Evolutionary conservation across 1,140 invertebrate species (phyloP).

Genomic region (Pomacea maculata): DNA sequence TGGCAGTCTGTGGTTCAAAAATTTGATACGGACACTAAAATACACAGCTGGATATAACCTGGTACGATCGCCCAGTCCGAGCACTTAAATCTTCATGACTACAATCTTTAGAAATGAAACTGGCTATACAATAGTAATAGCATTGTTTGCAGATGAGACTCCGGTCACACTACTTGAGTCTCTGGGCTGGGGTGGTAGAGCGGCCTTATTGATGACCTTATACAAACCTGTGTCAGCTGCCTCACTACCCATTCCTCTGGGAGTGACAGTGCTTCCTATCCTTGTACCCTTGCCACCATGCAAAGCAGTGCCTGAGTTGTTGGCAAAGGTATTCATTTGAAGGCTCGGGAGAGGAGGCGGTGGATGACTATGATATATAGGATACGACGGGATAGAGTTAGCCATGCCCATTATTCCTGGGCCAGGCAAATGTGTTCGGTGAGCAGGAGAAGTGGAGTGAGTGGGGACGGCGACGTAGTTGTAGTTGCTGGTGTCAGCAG

Average conservation of each 20-base stretch:
- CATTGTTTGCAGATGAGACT: constrained; percentile 15
- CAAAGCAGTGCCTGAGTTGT: constrained; percentile 2
- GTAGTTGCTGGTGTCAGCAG: constrained; percentile 27
- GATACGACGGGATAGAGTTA: constrained; percentile 6
- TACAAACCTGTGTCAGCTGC: constrained; percentile 24
- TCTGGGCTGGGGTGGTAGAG: background rate
- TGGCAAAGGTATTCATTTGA: constrained; percentile 27
- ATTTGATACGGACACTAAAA: background rate
- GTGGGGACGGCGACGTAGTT: constrained; percentile 39
- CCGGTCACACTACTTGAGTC: constrained; percentile 1
- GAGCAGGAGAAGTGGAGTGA: constrained; percentile 35
- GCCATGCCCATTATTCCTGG: too few species aligned
- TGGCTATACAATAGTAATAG: constrained; percentile 32
- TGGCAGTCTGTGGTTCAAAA: background rate
- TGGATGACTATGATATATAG: background rate
- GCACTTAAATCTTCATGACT: background rate
- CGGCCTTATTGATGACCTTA: constrained; percentile 25
- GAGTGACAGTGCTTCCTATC: background rate
- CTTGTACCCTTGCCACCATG: constrained; percentile 4
- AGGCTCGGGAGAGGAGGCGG: background rate
- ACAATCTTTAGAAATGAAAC: background rate
- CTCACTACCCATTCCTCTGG: constrained; percentile 1
- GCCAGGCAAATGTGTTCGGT: constrained; percentile 21
- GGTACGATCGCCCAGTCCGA: background rate
- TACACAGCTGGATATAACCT: background rate